Evolutionary conservation across 2,113 vertebrate species (phyloP).

Genomic region (Heterochromis multidens): DNA sequence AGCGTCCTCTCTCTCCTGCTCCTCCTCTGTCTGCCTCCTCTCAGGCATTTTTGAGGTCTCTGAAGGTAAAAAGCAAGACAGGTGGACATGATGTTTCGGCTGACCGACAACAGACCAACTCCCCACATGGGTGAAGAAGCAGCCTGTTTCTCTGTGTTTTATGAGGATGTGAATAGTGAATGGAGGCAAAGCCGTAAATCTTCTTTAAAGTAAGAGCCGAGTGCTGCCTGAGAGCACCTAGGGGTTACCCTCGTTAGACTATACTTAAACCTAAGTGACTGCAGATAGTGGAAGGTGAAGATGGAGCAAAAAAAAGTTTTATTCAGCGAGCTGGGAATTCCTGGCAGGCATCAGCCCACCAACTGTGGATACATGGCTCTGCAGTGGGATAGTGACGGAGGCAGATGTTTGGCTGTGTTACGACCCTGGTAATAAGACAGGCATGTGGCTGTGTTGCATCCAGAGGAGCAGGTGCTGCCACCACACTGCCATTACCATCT

Average conservation of each 20-base stretch:
- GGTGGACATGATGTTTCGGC: conserved; percentile 32
- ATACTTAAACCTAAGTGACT: not conserved
- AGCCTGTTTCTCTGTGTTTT: conserved; percentile 22
- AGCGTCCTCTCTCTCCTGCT: not conserved
- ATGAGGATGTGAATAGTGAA: not conserved
- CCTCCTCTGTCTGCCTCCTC: not conserved
- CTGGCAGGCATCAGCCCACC: conserved; percentile 16
- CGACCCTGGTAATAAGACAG: conserved; percentile 47
- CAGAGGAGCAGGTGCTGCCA: conserved; percentile 62
- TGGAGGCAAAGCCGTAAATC: conserved; percentile 26
- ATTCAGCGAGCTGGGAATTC: not conserved
- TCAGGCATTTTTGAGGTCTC: conserved; percentile 7
- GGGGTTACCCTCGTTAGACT: not conserved
- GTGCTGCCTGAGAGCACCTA: not conserved
- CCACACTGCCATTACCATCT: conserved; percentile 45
- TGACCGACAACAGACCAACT: conserved; percentile 37
- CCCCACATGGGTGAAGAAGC: not conserved
- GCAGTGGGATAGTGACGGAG: conserved; percentile 23
- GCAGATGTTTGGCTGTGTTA: conserved; percentile 65
- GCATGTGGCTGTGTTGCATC: conserved; percentile 48
- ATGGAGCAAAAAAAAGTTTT: not conserved
- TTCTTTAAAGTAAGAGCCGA: conserved; percentile 13
- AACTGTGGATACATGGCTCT: conserved; percentile 36
- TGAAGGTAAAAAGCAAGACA: conserved; percentile 9
- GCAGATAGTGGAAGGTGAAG: not conserved